Conservation (phyloP, 2,797 vertebrate genomes). For the Petrocephalus sullivani region DNA sequence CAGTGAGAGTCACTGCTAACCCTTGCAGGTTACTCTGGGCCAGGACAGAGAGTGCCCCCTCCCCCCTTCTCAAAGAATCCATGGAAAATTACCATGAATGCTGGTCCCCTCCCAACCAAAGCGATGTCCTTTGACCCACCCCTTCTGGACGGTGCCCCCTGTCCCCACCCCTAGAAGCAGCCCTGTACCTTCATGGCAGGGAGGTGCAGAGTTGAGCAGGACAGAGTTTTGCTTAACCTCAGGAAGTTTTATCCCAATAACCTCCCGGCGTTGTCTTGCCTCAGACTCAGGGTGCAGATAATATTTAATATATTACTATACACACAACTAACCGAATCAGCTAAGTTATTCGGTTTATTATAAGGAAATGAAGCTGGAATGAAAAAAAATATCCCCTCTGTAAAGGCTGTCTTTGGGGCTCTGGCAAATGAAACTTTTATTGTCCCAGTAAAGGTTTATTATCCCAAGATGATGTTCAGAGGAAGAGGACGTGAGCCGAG, state of each 20-base stretch:
- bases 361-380: neutral
- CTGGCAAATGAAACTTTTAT: slow-evolving; percentile 41
- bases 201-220: neutral
- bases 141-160: neutral
- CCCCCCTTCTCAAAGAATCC: neutral
- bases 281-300: neutral
- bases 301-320: neutral
- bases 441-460: slow-evolving; percentile 61
- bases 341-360: neutral
- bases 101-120: slow-evolving; percentile 45
- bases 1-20: neutral
- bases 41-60: neutral
- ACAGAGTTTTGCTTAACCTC: neutral
- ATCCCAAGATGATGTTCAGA: slow-evolving; percentile 67
- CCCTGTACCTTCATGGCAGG: neutral
- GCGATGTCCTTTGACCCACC: neutral
- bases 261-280: neutral
- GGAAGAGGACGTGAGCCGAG: slow-evolving; percentile 59
- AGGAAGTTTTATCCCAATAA: neutral
- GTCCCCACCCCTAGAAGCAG: neutral
- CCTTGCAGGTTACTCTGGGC: neutral
- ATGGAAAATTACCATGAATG: slow-evolving; percentile 4
- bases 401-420: neutral
- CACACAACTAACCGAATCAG: neutral
- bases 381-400: slow-evolving; percentile 36